Conservation (phyloP, 2,113 vertebrate species). For the Calyptommatus sinebrachiatus region DNA sequence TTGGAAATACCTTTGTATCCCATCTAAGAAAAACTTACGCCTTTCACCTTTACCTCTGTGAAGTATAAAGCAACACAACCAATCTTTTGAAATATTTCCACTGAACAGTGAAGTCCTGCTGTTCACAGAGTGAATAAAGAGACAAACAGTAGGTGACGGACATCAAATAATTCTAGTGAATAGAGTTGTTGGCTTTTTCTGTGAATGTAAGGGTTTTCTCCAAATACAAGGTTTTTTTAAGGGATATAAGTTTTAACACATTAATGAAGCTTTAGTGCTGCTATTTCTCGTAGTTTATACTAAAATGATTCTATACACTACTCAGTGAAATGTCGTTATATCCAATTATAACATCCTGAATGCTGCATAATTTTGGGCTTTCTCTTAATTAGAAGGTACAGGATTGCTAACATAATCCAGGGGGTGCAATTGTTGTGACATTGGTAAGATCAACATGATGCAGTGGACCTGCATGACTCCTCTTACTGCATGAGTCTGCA, state of each 20-base stretch:
- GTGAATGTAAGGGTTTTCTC: not conserved
- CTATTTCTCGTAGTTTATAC: not conserved
- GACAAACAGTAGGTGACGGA: not conserved
- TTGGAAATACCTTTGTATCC: rapidly evolving
- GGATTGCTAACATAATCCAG: not conserved
- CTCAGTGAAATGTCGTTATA: not conserved
- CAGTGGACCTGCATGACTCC: too few species aligned
- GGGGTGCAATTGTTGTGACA: not conserved
- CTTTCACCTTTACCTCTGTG: not conserved
- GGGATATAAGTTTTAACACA: not conserved
- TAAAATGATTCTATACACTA: not conserved
- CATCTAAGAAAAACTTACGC: not conserved
- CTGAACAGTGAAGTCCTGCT: not conserved
- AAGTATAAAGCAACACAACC: not conserved
- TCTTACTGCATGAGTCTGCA: too few species aligned
- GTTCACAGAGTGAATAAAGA: not conserved
- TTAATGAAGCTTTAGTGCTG: not conserved
- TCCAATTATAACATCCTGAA: not conserved
- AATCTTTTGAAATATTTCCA: not conserved
- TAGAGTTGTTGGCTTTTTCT: not conserved
- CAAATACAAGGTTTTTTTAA: not conserved
- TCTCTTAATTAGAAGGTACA: not conserved
- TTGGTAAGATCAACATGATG: too few species aligned
- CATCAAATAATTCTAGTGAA: not conserved
- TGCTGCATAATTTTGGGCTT: not conserved